Conservation (phyloP, 2,888 invertebrate species). For the Drosophila pegasa region DNA sequence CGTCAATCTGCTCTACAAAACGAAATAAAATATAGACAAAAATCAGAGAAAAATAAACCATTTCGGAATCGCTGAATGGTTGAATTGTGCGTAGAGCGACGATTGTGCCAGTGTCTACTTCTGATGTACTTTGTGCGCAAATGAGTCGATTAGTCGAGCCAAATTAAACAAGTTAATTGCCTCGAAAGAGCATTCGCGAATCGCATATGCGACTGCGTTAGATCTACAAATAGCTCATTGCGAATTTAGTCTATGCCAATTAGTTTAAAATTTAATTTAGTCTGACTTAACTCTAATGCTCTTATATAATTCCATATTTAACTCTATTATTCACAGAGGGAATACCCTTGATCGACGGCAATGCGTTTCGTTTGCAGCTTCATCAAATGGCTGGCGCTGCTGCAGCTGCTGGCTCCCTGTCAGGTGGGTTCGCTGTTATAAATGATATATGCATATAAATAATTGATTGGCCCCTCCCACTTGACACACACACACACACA, state of each 20-base stretch:
- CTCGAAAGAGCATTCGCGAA: constrained; percentile 37
- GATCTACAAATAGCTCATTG: constrained; percentile 12
- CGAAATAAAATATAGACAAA: constrained; percentile 5
- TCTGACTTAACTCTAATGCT: background rate
- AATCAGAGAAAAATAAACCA: constrained; percentile 15
- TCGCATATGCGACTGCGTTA: constrained; percentile 15
- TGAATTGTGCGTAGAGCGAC: constrained; percentile 58
- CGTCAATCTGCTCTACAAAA: constrained; percentile 40
- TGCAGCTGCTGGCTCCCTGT: constrained; percentile 73
- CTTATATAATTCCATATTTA: background rate
- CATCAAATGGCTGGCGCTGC: constrained; percentile 70
- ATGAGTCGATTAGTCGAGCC: constrained; percentile 69
- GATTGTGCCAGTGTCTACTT: constrained; percentile 54
- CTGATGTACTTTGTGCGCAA: constrained; percentile 63
- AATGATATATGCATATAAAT: constrained; percentile 5
- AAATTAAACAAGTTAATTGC: constrained; percentile 68
- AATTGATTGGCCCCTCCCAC: constrained; percentile 54
- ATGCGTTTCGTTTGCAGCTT: constrained; percentile 55
- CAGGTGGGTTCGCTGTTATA: constrained; percentile 71
- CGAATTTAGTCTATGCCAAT: constrained; percentile 1
- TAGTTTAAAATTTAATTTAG: background rate
- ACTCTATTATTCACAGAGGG: constrained; percentile 5
- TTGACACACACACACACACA: constrained; percentile 36
- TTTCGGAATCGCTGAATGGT: constrained; percentile 50
- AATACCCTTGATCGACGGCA: constrained; percentile 20